These are phyloP conservation scores for Rhinogobio ventralis DNA, from an alignment of 2,797 vertebrate genomes.

Conservation along the genomic window DNA sequence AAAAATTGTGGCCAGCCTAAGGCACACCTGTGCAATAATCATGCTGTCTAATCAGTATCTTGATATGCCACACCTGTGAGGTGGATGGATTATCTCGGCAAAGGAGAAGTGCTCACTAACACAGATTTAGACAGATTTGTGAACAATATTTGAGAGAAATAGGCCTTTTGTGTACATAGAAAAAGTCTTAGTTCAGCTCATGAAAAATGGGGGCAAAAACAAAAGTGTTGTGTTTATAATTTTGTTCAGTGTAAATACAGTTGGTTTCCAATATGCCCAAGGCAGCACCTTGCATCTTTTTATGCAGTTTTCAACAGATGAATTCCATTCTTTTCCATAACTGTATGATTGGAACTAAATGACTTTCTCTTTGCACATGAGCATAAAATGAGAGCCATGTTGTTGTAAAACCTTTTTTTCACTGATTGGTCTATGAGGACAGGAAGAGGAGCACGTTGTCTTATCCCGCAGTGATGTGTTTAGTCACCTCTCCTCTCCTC, in stretches of 20 bases:
- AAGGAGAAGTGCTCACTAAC: no score
- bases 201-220: no score
- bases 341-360: background rate
- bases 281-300: background rate
- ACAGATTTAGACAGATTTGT: no score
- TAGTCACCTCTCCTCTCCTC: constrained; percentile 55
- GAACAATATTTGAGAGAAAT: no score
- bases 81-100: no score
- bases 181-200: no score
- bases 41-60: no score
- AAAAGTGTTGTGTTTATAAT: no score
- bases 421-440: background rate
- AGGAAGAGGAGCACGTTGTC: constrained; percentile 58
- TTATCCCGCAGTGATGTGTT: constrained; percentile 56
- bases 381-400: background rate
- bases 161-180: no score
- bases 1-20: no score
- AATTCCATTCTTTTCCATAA: background rate
- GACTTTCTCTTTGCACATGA: background rate
- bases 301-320: background rate
- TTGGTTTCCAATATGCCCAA: background rate
- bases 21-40: no score
- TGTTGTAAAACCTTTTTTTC: background rate
- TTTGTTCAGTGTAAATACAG: background rate
- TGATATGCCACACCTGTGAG: no score